A percentile compares a stretch with the other conserved stretches of the same genome.
Conservation (phyloP, 2,113 vertebrate species). For the Sorex araneus region DNA sequence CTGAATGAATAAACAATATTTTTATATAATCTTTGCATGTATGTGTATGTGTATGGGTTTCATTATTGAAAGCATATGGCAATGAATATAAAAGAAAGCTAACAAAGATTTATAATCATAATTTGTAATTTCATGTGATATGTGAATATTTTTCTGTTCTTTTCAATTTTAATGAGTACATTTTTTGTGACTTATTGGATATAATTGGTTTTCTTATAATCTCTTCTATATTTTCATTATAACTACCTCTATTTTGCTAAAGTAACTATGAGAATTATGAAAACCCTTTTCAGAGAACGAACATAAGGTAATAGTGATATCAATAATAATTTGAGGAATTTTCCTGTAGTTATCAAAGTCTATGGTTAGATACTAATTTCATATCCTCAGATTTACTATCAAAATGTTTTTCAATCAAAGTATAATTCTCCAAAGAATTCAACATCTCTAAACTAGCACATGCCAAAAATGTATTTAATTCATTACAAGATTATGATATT, state of each 20-base stretch:
- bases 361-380: not conserved
- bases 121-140: not conserved
- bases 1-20: not conserved
- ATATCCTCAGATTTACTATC: not conserved
- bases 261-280: not conserved
- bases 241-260: not conserved
- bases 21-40: not conserved
- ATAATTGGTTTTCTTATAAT: not conserved
- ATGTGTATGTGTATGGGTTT: not conserved
- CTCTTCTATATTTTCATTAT: not conserved
- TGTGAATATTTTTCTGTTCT: not conserved
- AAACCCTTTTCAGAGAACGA: not conserved
- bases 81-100: not conserved
- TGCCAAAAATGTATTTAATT: not conserved
- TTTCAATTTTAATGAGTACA: not conserved
- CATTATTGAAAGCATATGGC: not conserved
- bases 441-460: not conserved
- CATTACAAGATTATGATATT: not conserved
- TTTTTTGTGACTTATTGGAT: not conserved
- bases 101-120: not conserved
- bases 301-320: not conserved
- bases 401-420: not conserved
- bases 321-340: not conserved
- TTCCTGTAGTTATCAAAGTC: not conserved
- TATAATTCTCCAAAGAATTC: not conserved